Base-by-base conservation (phyloP, 2,113 vertebrate genomes). In the Apeltes quadracus region DNA sequence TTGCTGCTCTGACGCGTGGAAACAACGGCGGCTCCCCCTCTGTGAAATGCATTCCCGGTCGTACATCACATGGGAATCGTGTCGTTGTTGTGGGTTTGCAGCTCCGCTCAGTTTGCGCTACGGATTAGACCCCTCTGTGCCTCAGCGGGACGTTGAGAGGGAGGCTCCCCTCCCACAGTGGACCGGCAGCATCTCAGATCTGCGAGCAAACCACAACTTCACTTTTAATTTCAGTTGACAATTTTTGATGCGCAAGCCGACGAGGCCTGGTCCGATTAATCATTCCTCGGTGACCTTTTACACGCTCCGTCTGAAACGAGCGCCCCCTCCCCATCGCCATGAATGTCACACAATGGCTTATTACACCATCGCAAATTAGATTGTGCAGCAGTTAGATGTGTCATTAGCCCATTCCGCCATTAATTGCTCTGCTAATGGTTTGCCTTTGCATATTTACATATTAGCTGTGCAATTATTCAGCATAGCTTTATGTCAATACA, bases 71-170 rank as follows among this genome's bases (percentile, higher is more conserved):
- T 66, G 77, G 46, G 56, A 78, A 43, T 32, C 32, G 81, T 57
- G 59, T 46, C 34, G 66, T 77, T 72, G 25, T 82, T 75, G 69
- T 79, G 84, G 88, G 76, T 88, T 86, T 89, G 76, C 72, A 73
- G 75, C 54, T 57, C 70, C 57, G 64, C 73, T 81, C 74, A 41
- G 69, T 51, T 25, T 84, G 83, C 56, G 55, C 74, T 84, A 91
- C 88, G 86, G 85, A 90, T 92, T 84, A 90, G 67, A 84, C 69
- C 65, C 84, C 68, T 72, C 27, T 88, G 75, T 81, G 81, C 83
- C 88, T 87, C 48, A 76, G 86, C 87, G 88, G 75, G 87, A 81
- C 83, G 82, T 89, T 91, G 87, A 91, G 89, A 90, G 87, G 89
- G 85, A 72, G 76, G 77, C 80, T 90, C 81, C 78, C 67, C 72